Evolutionary conservation across 2,113 vertebrate genomes (phyloP).

Genomic region (Craseonycteris thonglongyai): DNA sequence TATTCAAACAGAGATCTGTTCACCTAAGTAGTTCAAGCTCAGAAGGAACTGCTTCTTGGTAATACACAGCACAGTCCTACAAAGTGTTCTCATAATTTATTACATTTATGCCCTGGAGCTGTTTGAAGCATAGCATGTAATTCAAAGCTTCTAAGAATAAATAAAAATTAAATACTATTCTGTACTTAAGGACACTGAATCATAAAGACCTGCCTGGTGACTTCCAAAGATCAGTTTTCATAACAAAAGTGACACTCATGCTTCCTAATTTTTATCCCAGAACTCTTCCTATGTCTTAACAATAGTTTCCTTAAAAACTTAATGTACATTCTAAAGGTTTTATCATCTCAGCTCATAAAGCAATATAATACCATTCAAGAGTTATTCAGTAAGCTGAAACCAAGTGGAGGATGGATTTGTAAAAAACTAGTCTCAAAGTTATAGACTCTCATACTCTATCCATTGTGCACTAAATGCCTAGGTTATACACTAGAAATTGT

Average conservation of each 20-base stretch:
- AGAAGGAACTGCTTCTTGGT: constrained; percentile 37
- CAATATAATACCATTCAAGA: neutral
- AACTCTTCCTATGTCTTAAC: neutral
- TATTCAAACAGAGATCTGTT: constrained; percentile 42
- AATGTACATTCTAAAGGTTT: neutral
- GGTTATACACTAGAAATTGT: neutral
- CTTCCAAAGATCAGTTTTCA: neutral
- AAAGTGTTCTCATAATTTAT: constrained; percentile 35
- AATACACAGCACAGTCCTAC: neutral
- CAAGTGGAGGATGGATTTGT: neutral
- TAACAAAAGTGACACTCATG: neutral
- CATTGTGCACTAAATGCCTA: neutral
- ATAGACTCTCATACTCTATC: neutral
- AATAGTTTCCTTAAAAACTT: neutral
- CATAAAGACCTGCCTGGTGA: neutral
- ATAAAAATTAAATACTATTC: constrained; percentile 16
- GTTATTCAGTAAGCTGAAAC: neutral
- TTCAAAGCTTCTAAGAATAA: constrained; percentile 46
- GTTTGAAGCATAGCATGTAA: neutral
- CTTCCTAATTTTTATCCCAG: neutral
- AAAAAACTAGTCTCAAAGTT: neutral
- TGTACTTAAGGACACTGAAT: neutral
- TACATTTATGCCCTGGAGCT: constrained; percentile 6
- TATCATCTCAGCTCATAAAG: neutral
- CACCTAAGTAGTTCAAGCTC: constrained; percentile 33